These are phyloP conservation scores for Felis chaus DNA, from an alignment of 2,113 vertebrate species.

Conservation along the genomic window DNA sequence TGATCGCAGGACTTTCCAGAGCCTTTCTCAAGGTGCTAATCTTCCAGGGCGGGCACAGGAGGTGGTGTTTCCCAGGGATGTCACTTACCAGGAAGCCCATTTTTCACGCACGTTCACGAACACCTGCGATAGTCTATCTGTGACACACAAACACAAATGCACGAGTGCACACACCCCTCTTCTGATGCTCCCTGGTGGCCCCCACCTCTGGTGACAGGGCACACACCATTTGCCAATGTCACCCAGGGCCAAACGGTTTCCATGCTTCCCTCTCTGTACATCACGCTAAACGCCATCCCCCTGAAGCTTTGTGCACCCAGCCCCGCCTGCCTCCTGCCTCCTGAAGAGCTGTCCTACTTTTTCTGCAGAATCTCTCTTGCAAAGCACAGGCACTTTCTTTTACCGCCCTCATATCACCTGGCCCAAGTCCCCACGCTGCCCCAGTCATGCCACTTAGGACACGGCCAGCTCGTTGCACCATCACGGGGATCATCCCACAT, in stretches of 20 bases:
- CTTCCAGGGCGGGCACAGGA: neutral
- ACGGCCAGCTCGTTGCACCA: neutral
- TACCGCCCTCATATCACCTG: fast-evolving
- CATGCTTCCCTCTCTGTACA: too few species aligned
- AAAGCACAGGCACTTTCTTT: neutral
- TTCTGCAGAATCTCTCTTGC: neutral
- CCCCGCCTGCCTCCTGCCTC: neutral
- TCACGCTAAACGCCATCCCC: neutral
- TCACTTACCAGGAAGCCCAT: neutral
- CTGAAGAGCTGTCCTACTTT: too few species aligned
- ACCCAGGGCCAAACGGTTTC: neutral
- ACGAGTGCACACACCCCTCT: neutral
- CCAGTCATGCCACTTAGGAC: neutral
- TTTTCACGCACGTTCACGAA: too few species aligned
- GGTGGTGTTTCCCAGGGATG: neutral
- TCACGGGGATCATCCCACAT: fast-evolving
- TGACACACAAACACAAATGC: neutral
- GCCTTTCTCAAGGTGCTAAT: neutral
- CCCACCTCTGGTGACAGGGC: neutral
- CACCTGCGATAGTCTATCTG: fast-evolving
- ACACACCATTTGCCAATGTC: fast-evolving
- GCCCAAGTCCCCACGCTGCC: neutral
- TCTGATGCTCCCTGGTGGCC: fast-evolving
- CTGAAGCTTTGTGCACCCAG: neutral
- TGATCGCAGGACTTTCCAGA: neutral